These are phyloP conservation scores for Coccyzus lansbergi DNA, from an alignment of 2,797 vertebrate species.

Conservation along the genomic window DNA sequence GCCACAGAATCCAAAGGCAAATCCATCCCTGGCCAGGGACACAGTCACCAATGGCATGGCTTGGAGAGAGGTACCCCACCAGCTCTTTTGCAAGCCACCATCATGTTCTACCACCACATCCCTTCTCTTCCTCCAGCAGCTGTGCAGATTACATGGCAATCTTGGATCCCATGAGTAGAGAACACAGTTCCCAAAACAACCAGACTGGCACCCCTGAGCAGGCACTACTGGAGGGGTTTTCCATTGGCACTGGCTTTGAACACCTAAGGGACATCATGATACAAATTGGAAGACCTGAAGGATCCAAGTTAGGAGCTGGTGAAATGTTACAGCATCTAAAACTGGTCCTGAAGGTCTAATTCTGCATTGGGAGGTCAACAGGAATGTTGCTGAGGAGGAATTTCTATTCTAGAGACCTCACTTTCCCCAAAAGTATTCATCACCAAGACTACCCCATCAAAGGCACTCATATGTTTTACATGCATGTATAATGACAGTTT, in stretches of 20 bases:
- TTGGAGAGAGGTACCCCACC: no score
- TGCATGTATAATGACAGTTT: neutral
- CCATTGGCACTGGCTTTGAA: neutral
- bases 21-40: no score
- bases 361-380: neutral
- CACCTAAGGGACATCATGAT: neutral
- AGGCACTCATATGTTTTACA: accelerated
- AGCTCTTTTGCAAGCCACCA: no score
- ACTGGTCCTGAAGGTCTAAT: neutral
- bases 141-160: no score
- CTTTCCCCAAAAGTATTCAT: neutral
- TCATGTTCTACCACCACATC: no score
- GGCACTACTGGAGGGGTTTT: neutral
- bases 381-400: neutral
- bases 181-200: no score
- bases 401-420: neutral
- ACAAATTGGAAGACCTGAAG: neutral
- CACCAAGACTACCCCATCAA: neutral
- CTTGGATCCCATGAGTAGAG: no score
- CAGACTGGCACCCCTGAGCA: neutral
- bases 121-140: no score
- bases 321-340: neutral
- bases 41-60: no score
- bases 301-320: neutral
- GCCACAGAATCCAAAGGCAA: no score